Conservation (phyloP, 2,797 vertebrate genomes). For the Squalus acanthias region DNA sequence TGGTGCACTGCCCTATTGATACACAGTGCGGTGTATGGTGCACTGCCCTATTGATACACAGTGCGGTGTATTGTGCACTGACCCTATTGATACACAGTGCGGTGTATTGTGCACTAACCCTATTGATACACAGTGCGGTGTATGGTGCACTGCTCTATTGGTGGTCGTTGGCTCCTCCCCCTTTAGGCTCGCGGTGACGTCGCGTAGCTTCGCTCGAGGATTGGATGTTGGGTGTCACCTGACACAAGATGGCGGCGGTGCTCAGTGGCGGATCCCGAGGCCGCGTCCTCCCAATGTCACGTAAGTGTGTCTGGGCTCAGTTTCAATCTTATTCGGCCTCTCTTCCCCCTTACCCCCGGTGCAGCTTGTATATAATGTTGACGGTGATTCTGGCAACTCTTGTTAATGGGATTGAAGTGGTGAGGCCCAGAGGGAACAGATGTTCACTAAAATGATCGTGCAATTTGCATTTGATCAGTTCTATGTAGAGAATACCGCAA, state of each 20-base stretch:
- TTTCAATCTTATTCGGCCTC: no score
- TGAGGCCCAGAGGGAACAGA: not conserved
- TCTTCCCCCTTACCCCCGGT: no score
- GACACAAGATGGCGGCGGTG: constrained; percentile 13
- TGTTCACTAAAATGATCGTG: not conserved
- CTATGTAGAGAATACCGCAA: not conserved
- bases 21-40: no score
- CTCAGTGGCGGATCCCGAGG: not conserved
- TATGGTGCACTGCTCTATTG: not conserved
- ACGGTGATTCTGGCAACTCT: not conserved
- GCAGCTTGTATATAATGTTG: not conserved
- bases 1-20: no score
- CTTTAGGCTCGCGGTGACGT: not conserved
- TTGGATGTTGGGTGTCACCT: not conserved
- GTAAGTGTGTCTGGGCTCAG: not conserved
- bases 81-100: not conserved
- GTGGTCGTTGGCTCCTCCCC: not conserved
- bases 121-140: no score
- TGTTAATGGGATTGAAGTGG: not conserved
- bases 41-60: not conserved
- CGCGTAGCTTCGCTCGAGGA: not conserved
- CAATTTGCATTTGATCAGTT: not conserved
- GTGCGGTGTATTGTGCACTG: no score
- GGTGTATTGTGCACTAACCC: no score
- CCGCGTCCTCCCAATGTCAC: constrained; percentile 24